phyloP scores from a whole-genome alignment of 2,888 invertebrate genomes.

The Syrphus vitripennis region DNA sequence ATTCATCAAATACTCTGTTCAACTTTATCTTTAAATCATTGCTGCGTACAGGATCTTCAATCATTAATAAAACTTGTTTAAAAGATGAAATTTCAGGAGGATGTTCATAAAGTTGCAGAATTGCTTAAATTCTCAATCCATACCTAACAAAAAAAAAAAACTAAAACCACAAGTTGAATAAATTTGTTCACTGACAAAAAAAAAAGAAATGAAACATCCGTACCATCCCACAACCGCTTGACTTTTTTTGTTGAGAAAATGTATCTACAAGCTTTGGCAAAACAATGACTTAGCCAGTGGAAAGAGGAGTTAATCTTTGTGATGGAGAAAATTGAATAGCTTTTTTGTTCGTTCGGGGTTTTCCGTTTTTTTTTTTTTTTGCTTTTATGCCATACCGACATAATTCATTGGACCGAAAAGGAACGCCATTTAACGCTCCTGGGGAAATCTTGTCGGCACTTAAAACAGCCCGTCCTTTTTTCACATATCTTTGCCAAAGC shows the following conservation, averaged over 20 bases:
- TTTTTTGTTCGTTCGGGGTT: background rate
- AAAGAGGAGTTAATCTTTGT: constrained; percentile 27
- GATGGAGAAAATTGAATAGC: constrained; percentile 33
- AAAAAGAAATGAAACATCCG: background rate
- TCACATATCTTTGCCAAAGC: background rate
- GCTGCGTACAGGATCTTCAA: background rate
- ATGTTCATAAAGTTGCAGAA: background rate
- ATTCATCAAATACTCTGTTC: background rate
- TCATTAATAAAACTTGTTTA: constrained; percentile 8
- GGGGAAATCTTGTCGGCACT: constrained; percentile 27
- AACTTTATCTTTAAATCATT: background rate
- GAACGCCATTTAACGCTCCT: constrained; percentile 41
- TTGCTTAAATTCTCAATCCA: background rate
- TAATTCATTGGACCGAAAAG: constrained; percentile 44
- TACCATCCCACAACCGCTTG: background rate
- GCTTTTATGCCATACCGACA: background rate
- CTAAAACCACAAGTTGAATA: constrained; percentile 3
- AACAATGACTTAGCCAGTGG: background rate
- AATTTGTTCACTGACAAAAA: background rate
- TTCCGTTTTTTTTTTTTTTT: background rate
- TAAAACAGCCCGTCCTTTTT: background rate
- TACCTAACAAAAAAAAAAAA: background rate
- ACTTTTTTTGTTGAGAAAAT: background rate
- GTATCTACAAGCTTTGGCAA: background rate
- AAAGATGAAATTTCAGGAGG: background rate